phyloP scores from a whole-genome alignment of 1,140 invertebrate species.

The Augochlora pura region DNA sequence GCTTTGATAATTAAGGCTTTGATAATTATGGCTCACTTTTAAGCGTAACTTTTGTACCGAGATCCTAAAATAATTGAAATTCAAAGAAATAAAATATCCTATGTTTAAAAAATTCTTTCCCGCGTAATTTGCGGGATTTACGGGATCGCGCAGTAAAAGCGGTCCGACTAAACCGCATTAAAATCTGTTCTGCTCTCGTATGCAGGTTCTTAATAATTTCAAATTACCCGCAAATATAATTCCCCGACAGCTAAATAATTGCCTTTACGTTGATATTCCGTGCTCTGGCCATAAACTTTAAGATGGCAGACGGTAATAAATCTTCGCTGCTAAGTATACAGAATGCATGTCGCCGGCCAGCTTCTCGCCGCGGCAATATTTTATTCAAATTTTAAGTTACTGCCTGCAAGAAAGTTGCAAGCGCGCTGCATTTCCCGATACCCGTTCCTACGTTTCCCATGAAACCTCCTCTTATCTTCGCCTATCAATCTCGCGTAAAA shows the following conservation, averaged over 20 bases:
- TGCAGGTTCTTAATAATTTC: slow-evolving; percentile 39
- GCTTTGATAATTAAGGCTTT: too few species aligned
- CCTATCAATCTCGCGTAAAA: neutral
- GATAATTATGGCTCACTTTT: too few species aligned
- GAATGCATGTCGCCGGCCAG: slow-evolving; percentile 33
- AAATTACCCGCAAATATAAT: slow-evolving; percentile 38
- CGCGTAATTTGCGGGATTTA: neutral
- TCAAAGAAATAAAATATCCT: neutral
- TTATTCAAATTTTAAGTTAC: slow-evolving; percentile 46
- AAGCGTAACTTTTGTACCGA: too few species aligned
- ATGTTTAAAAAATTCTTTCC: neutral
- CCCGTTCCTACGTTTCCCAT: neutral
- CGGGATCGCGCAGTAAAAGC: neutral
- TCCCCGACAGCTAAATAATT: slow-evolving; percentile 36
- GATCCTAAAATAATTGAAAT: too few species aligned
- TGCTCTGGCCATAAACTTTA: slow-evolving; percentile 32
- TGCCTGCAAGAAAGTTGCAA: slow-evolving; percentile 20
- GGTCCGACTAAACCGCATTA: neutral
- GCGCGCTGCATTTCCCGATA: slow-evolving; percentile 18
- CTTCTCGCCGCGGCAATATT: slow-evolving; percentile 41
- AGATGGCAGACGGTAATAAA: slow-evolving; percentile 37
- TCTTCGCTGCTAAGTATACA: slow-evolving; percentile 41
- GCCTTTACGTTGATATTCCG: slow-evolving; percentile 39
- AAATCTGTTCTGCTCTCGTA: neutral
- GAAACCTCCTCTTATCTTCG: neutral